Evolutionary conservation across 2,797 vertebrate genomes (phyloP).

Genomic region (Myotis pilosus): DNA sequence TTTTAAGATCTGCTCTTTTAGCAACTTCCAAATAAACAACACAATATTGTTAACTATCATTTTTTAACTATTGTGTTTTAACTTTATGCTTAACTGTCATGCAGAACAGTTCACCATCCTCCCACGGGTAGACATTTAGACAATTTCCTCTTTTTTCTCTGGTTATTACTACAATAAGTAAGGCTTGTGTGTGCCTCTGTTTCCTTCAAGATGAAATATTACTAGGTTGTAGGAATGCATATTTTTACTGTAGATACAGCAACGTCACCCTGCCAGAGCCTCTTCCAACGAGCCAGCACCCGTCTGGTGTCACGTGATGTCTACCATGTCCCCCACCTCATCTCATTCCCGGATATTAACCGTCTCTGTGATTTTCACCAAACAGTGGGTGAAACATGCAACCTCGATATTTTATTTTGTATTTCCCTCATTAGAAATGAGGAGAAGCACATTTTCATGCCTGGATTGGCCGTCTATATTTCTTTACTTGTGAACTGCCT

Average conservation of each 20-base stretch:
- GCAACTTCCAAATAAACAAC: neutral
- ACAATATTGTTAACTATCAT: neutral
- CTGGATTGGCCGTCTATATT: neutral
- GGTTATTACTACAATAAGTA: neutral
- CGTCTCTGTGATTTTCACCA: neutral
- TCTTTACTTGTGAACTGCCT: neutral
- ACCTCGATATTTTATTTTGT: neutral
- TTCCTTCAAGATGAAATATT: neutral
- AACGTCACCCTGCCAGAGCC: neutral
- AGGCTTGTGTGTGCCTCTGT: neutral
- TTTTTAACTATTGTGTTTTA: neutral
- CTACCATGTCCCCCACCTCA: neutral
- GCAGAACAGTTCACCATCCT: neutral
- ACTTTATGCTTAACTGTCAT: neutral
- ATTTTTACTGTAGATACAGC: neutral
- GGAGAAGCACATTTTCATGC: neutral
- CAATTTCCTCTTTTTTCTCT: neutral
- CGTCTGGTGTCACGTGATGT: neutral
- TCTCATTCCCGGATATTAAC: neutral
- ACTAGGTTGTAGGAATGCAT: neutral
- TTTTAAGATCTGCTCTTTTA: neutral
- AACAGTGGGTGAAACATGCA: neutral
- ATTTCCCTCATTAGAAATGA: neutral
- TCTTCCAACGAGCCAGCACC: neutral
- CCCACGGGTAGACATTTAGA: too few relatives aligned